phyloP scores from a whole-genome alignment of 2,113 vertebrate genomes.

The Diadophis punctatus region DNA sequence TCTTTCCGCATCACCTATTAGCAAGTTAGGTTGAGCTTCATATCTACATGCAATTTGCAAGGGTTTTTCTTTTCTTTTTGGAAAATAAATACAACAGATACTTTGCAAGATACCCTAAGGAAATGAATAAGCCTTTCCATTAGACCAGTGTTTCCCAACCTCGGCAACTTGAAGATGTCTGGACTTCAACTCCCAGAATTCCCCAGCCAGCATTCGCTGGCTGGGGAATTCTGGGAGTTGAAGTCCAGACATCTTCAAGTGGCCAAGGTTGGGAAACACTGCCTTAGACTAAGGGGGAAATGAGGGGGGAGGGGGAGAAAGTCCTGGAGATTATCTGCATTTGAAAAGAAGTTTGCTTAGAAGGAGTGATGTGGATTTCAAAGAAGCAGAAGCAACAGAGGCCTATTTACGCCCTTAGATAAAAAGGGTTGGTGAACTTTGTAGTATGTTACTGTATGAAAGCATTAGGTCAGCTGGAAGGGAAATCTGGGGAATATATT shows the following conservation, averaged over 20 bases:
- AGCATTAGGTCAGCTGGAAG: conserved; percentile 57
- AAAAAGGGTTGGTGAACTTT: conserved; percentile 55
- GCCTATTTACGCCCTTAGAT: conserved; percentile 39
- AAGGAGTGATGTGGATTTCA: conserved; percentile 44
- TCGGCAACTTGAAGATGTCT: too few relatives aligned
- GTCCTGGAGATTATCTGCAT: conserved; percentile 49
- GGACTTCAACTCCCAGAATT: too few relatives aligned
- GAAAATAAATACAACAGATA: conserved; percentile 29
- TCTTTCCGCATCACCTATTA: neutral
- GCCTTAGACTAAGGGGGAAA: conserved; percentile 8
- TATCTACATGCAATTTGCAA: rapidly evolving
- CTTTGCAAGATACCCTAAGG: conserved; percentile 15
- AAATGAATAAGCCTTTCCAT: conserved; percentile 28
- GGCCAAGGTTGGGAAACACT: too few relatives aligned
- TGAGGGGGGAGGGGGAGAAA: neutral
- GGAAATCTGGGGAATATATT: conserved; percentile 51
- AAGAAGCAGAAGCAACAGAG: conserved; percentile 42
- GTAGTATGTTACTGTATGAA: conserved; percentile 58
- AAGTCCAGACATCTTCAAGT: too few relatives aligned
- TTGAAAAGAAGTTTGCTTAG: conserved; percentile 59
- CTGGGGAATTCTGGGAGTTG: too few relatives aligned
- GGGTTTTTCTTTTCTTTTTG: neutral
- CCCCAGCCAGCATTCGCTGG: too few relatives aligned
- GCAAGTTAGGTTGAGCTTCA: neutral
- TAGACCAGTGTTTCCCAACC: too few relatives aligned